phyloP scores from a whole-genome alignment of 2,888 invertebrate species.

The Pasiphila rectangulata region DNA sequence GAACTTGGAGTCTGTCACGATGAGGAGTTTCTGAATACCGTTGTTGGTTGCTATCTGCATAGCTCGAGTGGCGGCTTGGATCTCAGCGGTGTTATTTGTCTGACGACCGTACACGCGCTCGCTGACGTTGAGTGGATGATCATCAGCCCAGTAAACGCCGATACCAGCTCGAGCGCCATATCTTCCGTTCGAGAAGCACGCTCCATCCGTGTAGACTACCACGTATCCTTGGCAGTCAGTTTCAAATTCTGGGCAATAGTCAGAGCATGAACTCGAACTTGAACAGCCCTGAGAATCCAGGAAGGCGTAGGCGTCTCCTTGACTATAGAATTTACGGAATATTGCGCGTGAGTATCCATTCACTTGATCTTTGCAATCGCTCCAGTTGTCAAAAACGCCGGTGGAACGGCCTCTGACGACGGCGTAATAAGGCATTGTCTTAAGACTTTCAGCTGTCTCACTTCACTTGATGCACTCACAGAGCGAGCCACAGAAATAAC shows the following conservation, averaged over 20 bases:
- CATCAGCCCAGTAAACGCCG: constrained; percentile 94
- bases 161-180: constrained; percentile 90
- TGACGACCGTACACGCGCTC: constrained; percentile 89
- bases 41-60: constrained; percentile 85
- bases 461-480: too few relatives aligned
- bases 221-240: constrained; percentile 55
- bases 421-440: constrained; percentile 78
- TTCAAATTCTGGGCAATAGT: background rate
- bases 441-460: too few relatives aligned
- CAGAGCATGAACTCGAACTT: constrained; percentile 14
- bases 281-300: constrained; percentile 44
- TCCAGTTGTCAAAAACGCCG: constrained; percentile 84
- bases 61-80: constrained; percentile 92
- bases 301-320: constrained; percentile 80
- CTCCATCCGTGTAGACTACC: constrained; percentile 94
- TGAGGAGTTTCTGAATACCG: constrained; percentile 85
- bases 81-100: constrained; percentile 98
- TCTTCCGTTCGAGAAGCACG: constrained; percentile 91
- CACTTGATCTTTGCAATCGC: constrained; percentile 82
- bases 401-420: constrained; percentile 83
- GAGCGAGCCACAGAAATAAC: too few relatives aligned
- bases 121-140: constrained; percentile 88
- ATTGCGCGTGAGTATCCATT: constrained; percentile 80
- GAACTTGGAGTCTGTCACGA: constrained; percentile 96
- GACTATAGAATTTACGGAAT: constrained; percentile 84